Base-by-base conservation (phyloP, 53 echinoderm and acorn worm species). In the Pentamera pediparva region DNA sequence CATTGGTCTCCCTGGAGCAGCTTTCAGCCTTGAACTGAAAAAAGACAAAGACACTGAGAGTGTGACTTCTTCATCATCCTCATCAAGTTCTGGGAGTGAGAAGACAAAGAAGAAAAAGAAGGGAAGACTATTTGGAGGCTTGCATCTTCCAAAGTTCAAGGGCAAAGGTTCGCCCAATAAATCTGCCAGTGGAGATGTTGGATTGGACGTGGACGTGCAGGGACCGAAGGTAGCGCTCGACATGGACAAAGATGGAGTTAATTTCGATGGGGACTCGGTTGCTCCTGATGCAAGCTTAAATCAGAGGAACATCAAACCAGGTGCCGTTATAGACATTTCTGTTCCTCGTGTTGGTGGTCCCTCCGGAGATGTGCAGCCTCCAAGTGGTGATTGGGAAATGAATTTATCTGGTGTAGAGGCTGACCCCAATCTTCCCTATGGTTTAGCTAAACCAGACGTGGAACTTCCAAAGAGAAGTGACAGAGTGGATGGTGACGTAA, bases 101-200 rank as follows among this genome's bases (percentile, higher is more conserved):
- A 53, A 38, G 34, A 30, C 76, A 80, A 72, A 91, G 73, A 67
- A 67, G 22, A 67, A 65, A 39, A 65, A 67, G 40, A 67, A 67
- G 67, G 41, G 41, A 54, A 28, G 54, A 38, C 45, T 67, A 13
- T 67, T 67, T 47, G 67, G 43, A 8, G 40, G 41, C 3, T 0
- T 67, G 24, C 67, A 67, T 41, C 29, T 67, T 6, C 67, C 67
- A 2, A 67, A 47, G 29, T 67, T 67, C 45, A 41, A 41, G 18
- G 67, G 67, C 21, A 67, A 67, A 43, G 67, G 67, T 67, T 6
- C 17, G 1, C 11, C 37, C 25, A 40, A 67, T 29, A 45, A 67
- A 45, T 2, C 67, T 57, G 58, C 13, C 29, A 28, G 58, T 28
- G 29, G 28, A 57, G 32, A 57, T 31, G 58, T 9, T 57, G 58